Evolutionary conservation across 2,113 vertebrate genomes (phyloP).

Genomic region (Calonectris borealis): DNA sequence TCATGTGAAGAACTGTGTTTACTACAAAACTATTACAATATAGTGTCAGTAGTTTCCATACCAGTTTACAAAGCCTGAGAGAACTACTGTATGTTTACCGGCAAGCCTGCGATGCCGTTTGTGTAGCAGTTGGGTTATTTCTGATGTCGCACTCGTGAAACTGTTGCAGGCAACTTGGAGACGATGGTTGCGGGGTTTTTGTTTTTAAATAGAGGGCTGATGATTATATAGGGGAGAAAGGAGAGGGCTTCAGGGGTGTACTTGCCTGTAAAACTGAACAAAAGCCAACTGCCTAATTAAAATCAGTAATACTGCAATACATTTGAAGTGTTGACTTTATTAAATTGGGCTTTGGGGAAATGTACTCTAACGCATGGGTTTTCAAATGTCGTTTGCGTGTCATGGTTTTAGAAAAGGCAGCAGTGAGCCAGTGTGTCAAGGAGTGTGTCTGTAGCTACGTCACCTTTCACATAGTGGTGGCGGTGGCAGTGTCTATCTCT

Average conservation of each 20-base stretch:
- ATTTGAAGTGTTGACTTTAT: rapidly evolving
- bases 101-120: rapidly evolving
- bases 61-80: background rate
- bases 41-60: rapidly evolving
- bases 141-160: rapidly evolving
- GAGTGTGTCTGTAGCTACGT: background rate
- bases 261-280: background rate
- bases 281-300: rapidly evolving
- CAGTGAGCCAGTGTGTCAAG: rapidly evolving
- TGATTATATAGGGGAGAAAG: background rate
- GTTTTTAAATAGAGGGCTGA: background rate
- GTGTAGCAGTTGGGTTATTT: background rate
- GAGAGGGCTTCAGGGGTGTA: background rate
- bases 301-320: rapidly evolving
- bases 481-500: background rate
- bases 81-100: rapidly evolving
- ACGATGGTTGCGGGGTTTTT: no score
- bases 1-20: rapidly evolving
- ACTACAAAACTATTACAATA: rapidly evolving
- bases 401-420: background rate
- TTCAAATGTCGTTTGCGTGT: rapidly evolving
- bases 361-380: background rate
- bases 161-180: rapidly evolving
- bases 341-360: background rate
- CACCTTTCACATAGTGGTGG: background rate